These are phyloP conservation scores for Anhinga anhinga DNA, from an alignment of 2,113 vertebrate genomes.

Conservation along the genomic window DNA sequence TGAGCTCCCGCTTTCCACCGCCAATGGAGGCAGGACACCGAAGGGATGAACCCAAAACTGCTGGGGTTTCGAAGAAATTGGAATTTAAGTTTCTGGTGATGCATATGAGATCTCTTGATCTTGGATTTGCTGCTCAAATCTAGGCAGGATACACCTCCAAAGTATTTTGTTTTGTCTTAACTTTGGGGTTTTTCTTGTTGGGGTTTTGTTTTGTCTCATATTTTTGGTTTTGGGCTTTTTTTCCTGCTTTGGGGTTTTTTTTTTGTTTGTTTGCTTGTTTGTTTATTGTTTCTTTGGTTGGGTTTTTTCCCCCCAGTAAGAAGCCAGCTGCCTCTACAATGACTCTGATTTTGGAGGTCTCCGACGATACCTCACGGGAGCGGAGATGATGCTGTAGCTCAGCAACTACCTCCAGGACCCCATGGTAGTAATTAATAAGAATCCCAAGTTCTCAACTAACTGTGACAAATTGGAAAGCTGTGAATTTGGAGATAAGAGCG, in stretches of 20 bases:
- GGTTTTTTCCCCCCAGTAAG: background rate
- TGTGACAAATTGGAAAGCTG: conserved; percentile 45
- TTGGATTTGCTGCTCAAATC: background rate
- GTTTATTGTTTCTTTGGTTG: too few species aligned
- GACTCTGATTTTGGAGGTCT: background rate
- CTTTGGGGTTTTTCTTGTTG: background rate
- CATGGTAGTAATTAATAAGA: background rate
- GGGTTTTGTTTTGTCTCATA: background rate
- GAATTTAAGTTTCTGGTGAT: background rate
- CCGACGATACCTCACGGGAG: accelerated
- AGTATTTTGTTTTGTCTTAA: background rate
- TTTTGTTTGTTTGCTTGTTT: too few species aligned
- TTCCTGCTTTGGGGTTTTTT: too few species aligned
- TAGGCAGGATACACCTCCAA: accelerated
- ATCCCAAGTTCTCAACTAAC: background rate
- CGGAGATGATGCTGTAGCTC: background rate
- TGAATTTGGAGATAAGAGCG: conserved; percentile 28
- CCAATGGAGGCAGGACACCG: accelerated
- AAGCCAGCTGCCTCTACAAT: background rate
- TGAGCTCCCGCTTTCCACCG: background rate
- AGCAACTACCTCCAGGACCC: background rate
- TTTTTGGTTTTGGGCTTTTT: too few species aligned
- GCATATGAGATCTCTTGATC: too few species aligned
- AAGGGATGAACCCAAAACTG: background rate
- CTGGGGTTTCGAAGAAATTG: background rate